Evolutionary conservation across 2,797 vertebrate genomes (phyloP).

Genomic region (Sylvilagus floridanus): DNA sequence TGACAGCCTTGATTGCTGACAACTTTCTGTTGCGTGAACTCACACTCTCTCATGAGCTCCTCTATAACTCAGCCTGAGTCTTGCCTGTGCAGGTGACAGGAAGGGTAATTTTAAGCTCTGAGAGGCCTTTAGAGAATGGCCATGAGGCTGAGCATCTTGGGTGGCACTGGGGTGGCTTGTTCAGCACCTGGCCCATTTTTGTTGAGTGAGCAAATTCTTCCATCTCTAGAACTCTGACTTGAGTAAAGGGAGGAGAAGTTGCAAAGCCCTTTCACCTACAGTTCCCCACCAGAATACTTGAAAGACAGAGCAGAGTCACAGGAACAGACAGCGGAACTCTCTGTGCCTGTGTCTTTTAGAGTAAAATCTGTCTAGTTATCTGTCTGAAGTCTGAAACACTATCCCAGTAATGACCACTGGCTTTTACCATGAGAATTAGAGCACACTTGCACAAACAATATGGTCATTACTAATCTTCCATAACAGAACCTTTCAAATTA

Average conservation of each 20-base stretch:
- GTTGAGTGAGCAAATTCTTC: neutral
- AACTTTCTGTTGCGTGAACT: neutral
- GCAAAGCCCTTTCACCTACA: neutral
- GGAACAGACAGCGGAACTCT: neutral
- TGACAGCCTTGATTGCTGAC: neutral
- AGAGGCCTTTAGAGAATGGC: neutral
- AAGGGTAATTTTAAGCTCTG: neutral
- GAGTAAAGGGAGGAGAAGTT: neutral
- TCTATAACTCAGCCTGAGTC: neutral
- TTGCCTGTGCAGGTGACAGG: neutral
- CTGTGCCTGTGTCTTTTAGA: slow-evolving; percentile 32
- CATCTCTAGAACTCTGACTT: neutral
- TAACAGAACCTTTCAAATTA: neutral
- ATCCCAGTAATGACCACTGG: neutral
- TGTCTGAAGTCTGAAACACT: slow-evolving; percentile 37
- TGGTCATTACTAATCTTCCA: neutral
- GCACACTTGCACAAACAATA: neutral
- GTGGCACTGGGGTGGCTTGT: neutral
- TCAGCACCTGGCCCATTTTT: neutral
- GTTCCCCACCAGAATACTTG: neutral
- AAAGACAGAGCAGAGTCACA: neutral
- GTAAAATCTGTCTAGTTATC: neutral
- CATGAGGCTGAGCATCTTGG: neutral
- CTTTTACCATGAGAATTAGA: slow-evolving; percentile 43
- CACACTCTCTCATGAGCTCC: neutral